phyloP scores from a whole-genome alignment of 2,888 invertebrate genomes.

The Parnassius apollo region DNA sequence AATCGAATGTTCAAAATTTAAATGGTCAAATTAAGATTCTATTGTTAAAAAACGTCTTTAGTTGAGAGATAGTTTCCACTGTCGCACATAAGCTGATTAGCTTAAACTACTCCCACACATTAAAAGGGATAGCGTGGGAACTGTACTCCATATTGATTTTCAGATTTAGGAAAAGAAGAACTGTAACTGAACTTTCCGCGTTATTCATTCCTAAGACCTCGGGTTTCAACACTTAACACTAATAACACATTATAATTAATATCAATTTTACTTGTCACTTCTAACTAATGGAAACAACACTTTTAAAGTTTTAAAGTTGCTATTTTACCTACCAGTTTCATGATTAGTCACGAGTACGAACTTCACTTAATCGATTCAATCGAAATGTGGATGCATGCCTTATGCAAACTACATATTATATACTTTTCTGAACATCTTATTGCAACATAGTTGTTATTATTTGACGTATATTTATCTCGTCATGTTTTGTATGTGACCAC shows the following conservation, averaged over 20 bases:
- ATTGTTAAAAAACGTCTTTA: too few species aligned
- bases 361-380: conserved; percentile 46
- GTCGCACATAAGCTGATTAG: too few species aligned
- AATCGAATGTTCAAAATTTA: too few species aligned
- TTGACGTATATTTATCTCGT: conserved; percentile 49
- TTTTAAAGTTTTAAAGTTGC: conserved; percentile 18
- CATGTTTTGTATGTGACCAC: conserved; percentile 62
- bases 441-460: conserved; percentile 47
- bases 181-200: too few species aligned
- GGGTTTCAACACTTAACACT: background rate
- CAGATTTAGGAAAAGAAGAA: too few species aligned
- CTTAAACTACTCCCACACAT: too few species aligned
- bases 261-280: conserved; percentile 22
- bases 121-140: too few species aligned
- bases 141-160: too few species aligned
- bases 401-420: conserved; percentile 59
- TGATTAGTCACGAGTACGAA: conserved; percentile 44
- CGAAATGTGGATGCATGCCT: conserved; percentile 53
- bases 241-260: conserved; percentile 6
- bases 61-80: too few species aligned
- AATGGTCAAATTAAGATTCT: too few species aligned
- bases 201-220: too few species aligned
- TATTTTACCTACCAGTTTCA: conserved; percentile 59
- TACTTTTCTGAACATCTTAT: conserved; percentile 62
- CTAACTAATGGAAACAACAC: conserved; percentile 27